These are phyloP conservation scores for Paracanthobrama guichenoti DNA, from an alignment of 2,113 vertebrate genomes.

Conservation along the genomic window DNA sequence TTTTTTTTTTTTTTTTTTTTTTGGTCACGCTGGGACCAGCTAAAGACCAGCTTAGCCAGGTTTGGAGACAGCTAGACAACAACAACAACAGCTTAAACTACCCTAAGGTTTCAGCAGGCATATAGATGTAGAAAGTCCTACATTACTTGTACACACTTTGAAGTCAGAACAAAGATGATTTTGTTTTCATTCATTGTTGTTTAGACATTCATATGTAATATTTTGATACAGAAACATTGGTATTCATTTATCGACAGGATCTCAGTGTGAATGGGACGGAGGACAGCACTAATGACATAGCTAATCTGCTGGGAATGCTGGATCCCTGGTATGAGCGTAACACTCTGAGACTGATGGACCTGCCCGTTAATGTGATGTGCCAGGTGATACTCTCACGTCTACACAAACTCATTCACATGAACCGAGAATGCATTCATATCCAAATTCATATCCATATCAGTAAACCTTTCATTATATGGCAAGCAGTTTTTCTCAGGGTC, in stretches of 20 bases:
- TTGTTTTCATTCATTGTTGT: neutral
- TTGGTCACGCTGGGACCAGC: neutral
- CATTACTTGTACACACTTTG: neutral
- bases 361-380: slow-evolving; percentile 86
- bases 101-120: neutral
- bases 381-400: slow-evolving; percentile 76
- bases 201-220: neutral
- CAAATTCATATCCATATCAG: neutral
- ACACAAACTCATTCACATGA: slow-evolving; percentile 19
- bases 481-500: neutral
- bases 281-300: slow-evolving; percentile 91
- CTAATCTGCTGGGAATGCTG: slow-evolving; percentile 91
- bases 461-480: slow-evolving; percentile 11
- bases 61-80: neutral
- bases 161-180: neutral
- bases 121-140: neutral
- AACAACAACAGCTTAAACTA: neutral
- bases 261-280: slow-evolving; percentile 56
- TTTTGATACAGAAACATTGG: neutral
- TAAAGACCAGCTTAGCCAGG: neutral
- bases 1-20: neutral
- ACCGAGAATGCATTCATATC: neutral
- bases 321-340: slow-evolving; percentile 98
- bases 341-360: slow-evolving; percentile 85
- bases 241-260: slow-evolving; percentile 58